A percentile compares a stretch with the other conserved stretches of the same genome.
Conservation (phyloP, 2,888 invertebrate species). For the Pantelozetes paolii region DNA sequence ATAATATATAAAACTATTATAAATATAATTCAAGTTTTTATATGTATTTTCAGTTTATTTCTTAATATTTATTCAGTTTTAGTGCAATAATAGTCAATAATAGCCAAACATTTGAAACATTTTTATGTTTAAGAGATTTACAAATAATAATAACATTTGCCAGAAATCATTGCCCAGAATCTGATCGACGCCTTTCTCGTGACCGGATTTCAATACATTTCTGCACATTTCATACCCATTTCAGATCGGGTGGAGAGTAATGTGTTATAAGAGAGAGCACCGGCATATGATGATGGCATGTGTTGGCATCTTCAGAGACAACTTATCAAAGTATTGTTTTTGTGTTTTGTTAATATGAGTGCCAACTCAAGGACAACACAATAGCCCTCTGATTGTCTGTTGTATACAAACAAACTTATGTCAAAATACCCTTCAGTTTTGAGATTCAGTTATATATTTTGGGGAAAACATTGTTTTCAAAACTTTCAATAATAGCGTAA, state of each 20-base stretch:
- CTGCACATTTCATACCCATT: background rate
- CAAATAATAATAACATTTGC: slow-evolving; percentile 7
- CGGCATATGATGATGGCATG: slow-evolving; percentile 10
- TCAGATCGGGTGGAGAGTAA: slow-evolving; percentile 1
- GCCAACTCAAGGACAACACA: background rate
- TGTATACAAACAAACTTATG: too few relatives aligned
- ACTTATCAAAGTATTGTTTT: background rate
- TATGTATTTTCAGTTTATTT: slow-evolving; percentile 7
- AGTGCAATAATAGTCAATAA: slow-evolving; percentile 10
- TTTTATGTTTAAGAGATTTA: background rate
- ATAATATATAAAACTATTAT: slow-evolving; percentile 5
- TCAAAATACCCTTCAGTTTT: too few relatives aligned
- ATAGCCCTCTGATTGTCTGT: too few relatives aligned
- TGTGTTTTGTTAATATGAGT: slow-evolving; percentile 13
- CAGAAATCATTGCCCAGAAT: slow-evolving; percentile 16
- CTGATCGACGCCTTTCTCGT: slow-evolving; percentile 15
- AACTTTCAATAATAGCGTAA: too few relatives aligned
- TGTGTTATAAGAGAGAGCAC: slow-evolving; percentile 3
- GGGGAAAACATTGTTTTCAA: too few relatives aligned
- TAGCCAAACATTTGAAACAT: slow-evolving; percentile 3
- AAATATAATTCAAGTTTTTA: slow-evolving; percentile 5
- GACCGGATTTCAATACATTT: slow-evolving; percentile 33
- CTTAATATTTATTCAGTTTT: background rate
- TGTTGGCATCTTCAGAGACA: background rate
- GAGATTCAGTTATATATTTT: too few relatives aligned